phyloP scores from a whole-genome alignment of 2,113 vertebrate species.

The Trogon melanurus region DNA sequence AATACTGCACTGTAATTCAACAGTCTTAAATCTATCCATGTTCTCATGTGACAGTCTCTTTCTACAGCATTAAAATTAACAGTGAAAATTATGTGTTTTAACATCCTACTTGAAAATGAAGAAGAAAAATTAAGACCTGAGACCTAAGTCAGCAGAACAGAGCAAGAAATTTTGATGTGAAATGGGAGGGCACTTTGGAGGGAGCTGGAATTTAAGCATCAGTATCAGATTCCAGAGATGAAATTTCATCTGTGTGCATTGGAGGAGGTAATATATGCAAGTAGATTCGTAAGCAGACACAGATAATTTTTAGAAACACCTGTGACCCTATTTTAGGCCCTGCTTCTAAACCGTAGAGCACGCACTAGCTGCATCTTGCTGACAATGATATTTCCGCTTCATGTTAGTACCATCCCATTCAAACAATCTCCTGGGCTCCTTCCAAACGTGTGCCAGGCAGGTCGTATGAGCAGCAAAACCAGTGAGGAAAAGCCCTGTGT shows the following conservation, averaged over 20 bases:
- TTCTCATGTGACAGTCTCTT: background rate
- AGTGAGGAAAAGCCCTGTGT: background rate
- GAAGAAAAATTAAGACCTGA: background rate
- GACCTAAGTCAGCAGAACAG: background rate
- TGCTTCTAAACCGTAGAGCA: background rate
- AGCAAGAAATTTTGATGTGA: background rate
- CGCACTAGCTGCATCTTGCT: background rate
- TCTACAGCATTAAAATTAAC: background rate
- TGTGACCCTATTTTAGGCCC: background rate
- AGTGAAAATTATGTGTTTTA: conserved; percentile 1
- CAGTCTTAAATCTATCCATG: background rate
- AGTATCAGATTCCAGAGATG: conserved; percentile 7
- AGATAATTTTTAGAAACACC: background rate
- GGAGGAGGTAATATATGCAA: background rate
- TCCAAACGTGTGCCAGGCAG: background rate
- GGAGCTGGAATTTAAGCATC: background rate
- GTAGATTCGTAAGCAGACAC: background rate
- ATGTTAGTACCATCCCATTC: background rate
- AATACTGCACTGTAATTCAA: background rate
- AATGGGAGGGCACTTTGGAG: background rate
- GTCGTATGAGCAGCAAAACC: background rate
- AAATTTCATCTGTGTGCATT: background rate
- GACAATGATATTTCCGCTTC: accelerated
- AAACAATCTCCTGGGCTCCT: background rate
- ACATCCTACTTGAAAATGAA: background rate